A percentile compares a stretch with the other conserved stretches of the same genome.
These are phyloP conservation scores for Pissodes strobi DNA, from an alignment of 1,140 invertebrate species.

Conservation along the genomic window DNA sequence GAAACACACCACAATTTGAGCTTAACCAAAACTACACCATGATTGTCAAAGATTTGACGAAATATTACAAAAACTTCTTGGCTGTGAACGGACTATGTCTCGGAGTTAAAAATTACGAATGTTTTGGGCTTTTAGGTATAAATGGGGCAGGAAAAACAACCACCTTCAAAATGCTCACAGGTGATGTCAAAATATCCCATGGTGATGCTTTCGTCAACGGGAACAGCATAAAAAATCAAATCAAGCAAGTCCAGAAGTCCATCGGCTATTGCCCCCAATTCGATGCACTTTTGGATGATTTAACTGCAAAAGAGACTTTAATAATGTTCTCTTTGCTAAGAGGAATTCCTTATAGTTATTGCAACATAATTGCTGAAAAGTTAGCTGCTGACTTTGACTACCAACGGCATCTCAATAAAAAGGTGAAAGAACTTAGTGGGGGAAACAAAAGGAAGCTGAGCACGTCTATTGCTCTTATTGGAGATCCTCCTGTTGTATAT, in stretches of 20 bases:
- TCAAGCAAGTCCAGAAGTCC: slow-evolving; percentile 62
- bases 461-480: slow-evolving; percentile 88
- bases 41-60: slow-evolving; percentile 63
- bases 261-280: slow-evolving; percentile 85
- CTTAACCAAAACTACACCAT: slow-evolving; percentile 52
- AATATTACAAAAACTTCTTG: slow-evolving; percentile 69
- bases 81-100: slow-evolving; percentile 77
- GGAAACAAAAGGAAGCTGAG: slow-evolving; percentile 96
- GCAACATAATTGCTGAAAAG: slow-evolving; percentile 48
- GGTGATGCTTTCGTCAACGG: slow-evolving; percentile 54
- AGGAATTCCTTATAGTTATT: slow-evolving; percentile 64
- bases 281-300: slow-evolving; percentile 79
- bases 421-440: slow-evolving; percentile 74
- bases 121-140: slow-evolving; percentile 87
- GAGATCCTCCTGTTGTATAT: slow-evolving; percentile 87
- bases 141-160: slow-evolving; percentile 82
- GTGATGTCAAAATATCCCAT: slow-evolving; percentile 66
- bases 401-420: slow-evolving; percentile 60
- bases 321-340: slow-evolving; percentile 74
- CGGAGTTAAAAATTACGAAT: slow-evolving; percentile 66
- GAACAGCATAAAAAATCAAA: slow-evolving; percentile 59
- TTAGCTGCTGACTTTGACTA: slow-evolving; percentile 59
- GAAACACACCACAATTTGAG: slow-evolving; percentile 36
- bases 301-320: slow-evolving; percentile 81
- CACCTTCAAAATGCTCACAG: slow-evolving; percentile 89